phyloP scores from a whole-genome alignment of 2,888 invertebrate genomes.

The Loripinus fragilis region DNA sequence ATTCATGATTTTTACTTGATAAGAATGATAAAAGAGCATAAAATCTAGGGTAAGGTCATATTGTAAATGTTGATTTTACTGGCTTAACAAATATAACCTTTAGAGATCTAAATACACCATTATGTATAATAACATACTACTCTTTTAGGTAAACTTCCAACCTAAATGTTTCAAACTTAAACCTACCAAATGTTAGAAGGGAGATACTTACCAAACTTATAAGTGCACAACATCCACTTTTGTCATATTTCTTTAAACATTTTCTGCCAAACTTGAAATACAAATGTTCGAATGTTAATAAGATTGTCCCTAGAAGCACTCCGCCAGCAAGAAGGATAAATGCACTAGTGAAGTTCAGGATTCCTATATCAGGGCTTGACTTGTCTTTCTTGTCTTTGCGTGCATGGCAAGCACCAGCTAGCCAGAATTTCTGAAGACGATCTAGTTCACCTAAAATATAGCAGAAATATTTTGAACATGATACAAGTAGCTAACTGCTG shows the following conservation, averaged over 20 bases:
- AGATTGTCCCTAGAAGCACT: conserved; percentile 93
- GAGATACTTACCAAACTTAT: conserved; percentile 95
- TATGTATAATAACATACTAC: too few relatives aligned
- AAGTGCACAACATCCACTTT: conserved; percentile 95
- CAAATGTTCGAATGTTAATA: conserved; percentile 95
- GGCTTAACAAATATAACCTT: too few relatives aligned
- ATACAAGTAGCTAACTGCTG: too few relatives aligned
- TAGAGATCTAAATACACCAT: too few relatives aligned
- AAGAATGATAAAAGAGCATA: too few relatives aligned
- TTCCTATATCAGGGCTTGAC: conserved; percentile 86
- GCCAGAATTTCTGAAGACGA: conserved; percentile 95
- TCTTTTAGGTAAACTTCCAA: too few relatives aligned
- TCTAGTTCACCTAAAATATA: conserved; percentile 94
- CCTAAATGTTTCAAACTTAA: too few relatives aligned
- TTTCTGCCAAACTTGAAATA: conserved; percentile 92
- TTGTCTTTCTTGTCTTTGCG: conserved; percentile 89
- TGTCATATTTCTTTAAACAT: conserved; percentile 85
- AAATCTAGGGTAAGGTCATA: too few relatives aligned
- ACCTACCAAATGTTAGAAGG: too few relatives aligned
- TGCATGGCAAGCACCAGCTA: conserved; percentile 97
- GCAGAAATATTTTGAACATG: too few relatives aligned
- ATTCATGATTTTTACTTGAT: too few relatives aligned
- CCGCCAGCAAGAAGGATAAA: conserved; percentile 98
- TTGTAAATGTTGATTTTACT: too few relatives aligned
- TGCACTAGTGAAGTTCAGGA: conserved; percentile 96